Base-by-base conservation (phyloP, 2,113 vertebrate genomes). In the Hemicordylus capensis region DNA sequence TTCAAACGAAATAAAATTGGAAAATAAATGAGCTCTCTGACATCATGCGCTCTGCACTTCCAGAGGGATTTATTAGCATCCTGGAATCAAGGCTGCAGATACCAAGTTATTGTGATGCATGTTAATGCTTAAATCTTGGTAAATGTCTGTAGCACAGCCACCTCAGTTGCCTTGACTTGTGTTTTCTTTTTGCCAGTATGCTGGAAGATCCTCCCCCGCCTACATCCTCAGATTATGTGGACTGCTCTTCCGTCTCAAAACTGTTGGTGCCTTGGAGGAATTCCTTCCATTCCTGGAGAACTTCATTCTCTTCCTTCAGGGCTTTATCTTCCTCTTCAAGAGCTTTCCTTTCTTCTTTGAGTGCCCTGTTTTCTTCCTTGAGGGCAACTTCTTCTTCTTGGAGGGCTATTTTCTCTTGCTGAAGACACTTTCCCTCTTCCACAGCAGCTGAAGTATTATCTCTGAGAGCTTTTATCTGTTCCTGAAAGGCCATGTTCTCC, bases 401-500 rank as follows among this genome's bases (percentile, higher is more conserved):
- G 0, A 69, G 39, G 0, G 59, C 31, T 10, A 10, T 2, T 0
- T 63, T 42, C 1, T 85, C 67, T 48, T 58, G n/a, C 81, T 24
- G 24, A 44, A 88, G 59, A 59, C 51, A 66, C 58, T 83, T 80
- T 3, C 80, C 39, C 12, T 91, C 69, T 87, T 89, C 26, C 5
- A 73, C 63, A 70, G 90, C 39, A 0, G 9, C 31, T 31, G n/a
- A 74, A 11, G 66, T 90, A 34, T 89, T 70, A 1, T 91, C 87
- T 26, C 85, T 56, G 34, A 93, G 81, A 63, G 44, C 70, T 22
- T 87, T 88, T 84, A 82, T 28, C 37, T 81, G 64, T 1, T 92
- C 20, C n/a, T 89, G 84, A n/a, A 95, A 87, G 17, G 67, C 85
- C 37, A 88, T 89, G 61, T 85, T 85, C 79, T 93, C 83, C 11